These are phyloP conservation scores for Atrina japonica DNA, from an alignment of 2,888 invertebrate species.

Conservation along the genomic window DNA sequence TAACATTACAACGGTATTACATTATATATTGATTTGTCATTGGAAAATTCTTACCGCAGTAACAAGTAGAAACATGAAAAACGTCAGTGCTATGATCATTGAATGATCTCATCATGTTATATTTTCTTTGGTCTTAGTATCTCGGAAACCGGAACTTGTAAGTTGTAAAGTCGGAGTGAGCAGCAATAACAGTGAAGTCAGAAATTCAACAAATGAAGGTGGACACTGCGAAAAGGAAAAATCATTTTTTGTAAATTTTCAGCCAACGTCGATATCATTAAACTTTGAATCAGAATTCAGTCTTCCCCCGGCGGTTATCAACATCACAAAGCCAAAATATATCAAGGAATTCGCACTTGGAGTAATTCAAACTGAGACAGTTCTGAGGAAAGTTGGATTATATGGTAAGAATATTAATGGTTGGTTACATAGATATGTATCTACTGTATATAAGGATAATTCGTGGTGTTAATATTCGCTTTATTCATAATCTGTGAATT, in stretches of 20 bases:
- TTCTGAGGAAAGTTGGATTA: background rate
- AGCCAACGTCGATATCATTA: conserved; percentile 6
- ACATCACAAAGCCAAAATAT: background rate
- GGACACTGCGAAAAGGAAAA: conserved; percentile 5
- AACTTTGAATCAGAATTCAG: background rate
- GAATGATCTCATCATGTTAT: too few species aligned
- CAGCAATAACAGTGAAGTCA: background rate
- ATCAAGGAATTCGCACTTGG: conserved; percentile 2
- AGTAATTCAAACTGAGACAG: background rate
- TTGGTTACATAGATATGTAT: too few species aligned
- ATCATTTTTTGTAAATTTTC: conserved; percentile 11
- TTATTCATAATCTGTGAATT: too few species aligned
- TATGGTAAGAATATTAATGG: background rate
- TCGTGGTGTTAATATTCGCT: too few species aligned
- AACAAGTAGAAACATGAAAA: too few species aligned
- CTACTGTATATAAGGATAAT: too few species aligned
- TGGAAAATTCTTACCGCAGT: too few species aligned
- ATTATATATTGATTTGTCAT: too few species aligned
- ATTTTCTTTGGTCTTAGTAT: background rate
- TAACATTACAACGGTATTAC: too few species aligned
- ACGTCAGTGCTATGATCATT: too few species aligned
- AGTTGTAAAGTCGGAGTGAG: conserved; percentile 1
- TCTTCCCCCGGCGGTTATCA: background rate
- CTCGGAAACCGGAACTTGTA: conserved; percentile 4
- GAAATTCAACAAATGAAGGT: conserved; percentile 4